phyloP scores from a whole-genome alignment of 1,140 invertebrate species.

The Calliphora vicina region DNA sequence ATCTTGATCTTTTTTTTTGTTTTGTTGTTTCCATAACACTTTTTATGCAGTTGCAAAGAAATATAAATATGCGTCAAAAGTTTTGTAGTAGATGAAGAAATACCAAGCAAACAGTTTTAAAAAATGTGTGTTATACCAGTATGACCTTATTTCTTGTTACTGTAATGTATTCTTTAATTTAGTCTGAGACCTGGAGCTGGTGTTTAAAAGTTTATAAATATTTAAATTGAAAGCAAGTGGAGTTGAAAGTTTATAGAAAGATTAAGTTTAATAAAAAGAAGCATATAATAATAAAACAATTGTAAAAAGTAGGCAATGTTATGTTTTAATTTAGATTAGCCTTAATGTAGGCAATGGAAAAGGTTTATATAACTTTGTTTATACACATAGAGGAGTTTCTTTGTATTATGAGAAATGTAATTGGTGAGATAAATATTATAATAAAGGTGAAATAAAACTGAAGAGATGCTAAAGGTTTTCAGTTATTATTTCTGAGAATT shows the following conservation, averaged over 20 bases:
- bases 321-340: not conserved
- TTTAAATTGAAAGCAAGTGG: not conserved
- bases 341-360: not conserved
- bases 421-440: no score
- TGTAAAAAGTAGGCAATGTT: not conserved
- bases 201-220: not conserved
- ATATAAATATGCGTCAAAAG: not conserved
- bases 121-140: not conserved
- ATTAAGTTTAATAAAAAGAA: not conserved
- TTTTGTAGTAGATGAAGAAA: no score
- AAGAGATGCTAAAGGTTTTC: no score
- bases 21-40: not conserved
- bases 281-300: not conserved
- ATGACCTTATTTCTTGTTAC: not conserved
- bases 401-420: no score
- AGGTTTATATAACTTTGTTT: not conserved
- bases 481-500: no score
- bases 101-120: not conserved
- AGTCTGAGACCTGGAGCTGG: not conserved
- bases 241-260: not conserved
- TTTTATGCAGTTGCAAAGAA: no score
- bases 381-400: no score
- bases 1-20: not conserved
- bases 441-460: no score
- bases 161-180: not conserved